These are phyloP conservation scores for Euproctis similis DNA, from an alignment of 2,888 invertebrate species.

Conservation along the genomic window DNA sequence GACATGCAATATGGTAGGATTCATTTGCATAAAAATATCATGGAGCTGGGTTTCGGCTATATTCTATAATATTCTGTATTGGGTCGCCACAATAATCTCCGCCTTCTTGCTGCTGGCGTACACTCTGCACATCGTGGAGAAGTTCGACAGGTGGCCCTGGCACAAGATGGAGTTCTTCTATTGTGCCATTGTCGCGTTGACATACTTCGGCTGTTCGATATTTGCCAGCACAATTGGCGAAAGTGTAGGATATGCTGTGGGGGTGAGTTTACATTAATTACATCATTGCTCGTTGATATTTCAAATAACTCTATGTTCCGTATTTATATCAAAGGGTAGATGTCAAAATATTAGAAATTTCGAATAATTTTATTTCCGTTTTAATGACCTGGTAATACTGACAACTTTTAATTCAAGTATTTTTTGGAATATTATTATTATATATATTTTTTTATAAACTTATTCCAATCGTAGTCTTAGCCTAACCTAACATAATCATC, in stretches of 20 bases:
- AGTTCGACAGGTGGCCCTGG: slow-evolving; percentile 88
- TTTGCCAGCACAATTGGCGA: slow-evolving; percentile 79
- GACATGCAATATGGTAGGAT: slow-evolving; percentile 83
- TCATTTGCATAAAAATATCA: slow-evolving; percentile 85
- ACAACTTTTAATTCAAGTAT: too few relatives aligned
- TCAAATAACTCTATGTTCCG: too few relatives aligned
- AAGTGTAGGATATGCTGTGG: slow-evolving; percentile 80
- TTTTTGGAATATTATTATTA: too few relatives aligned
- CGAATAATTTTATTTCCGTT: too few relatives aligned
- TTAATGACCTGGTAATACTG: too few relatives aligned
- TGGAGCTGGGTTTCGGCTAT: slow-evolving; percentile 78
- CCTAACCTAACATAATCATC: too few relatives aligned
- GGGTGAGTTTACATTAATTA: slow-evolving; percentile 84
- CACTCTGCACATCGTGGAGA: slow-evolving; percentile 89
- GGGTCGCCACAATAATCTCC: slow-evolving; percentile 87
- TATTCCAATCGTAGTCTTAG: too few relatives aligned
- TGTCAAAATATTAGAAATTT: too few relatives aligned
- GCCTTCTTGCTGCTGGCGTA: slow-evolving; percentile 84
- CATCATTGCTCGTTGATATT: too few relatives aligned
- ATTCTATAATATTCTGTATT: slow-evolving; percentile 86
- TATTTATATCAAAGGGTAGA: too few relatives aligned
- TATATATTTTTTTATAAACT: too few relatives aligned
- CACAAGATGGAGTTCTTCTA: slow-evolving; percentile 85
- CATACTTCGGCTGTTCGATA: slow-evolving; percentile 85
- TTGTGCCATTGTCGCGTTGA: slow-evolving; percentile 80